Conservation (phyloP, 2,797 vertebrate species). For the Ctenosaura bakeri region DNA sequence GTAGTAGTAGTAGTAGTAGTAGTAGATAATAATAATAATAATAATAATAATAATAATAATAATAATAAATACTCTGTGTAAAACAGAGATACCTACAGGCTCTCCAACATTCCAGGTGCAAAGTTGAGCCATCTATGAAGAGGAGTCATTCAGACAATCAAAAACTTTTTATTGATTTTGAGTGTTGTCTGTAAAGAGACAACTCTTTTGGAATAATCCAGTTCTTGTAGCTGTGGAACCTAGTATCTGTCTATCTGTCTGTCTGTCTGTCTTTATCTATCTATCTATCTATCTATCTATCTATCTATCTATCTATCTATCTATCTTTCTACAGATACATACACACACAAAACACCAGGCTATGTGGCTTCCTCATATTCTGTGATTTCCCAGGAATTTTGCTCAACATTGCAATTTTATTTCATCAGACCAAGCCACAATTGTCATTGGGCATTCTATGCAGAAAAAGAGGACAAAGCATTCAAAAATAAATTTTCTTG, state of each 20-base stretch:
- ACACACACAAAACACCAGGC: too few species aligned
- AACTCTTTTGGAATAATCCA: background rate
- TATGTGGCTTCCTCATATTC: background rate
- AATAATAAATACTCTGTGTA: background rate
- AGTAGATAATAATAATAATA: background rate
- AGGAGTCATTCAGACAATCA: background rate
- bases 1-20: too few species aligned
- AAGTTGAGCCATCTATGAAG: background rate
- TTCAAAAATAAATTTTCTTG: background rate
- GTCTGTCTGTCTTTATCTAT: too few species aligned
- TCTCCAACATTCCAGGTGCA: background rate
- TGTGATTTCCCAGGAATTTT: background rate
- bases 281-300: too few species aligned
- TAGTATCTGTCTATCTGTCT: too few species aligned
- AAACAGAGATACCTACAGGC: background rate
- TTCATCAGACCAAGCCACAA: background rate
- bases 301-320: too few species aligned
- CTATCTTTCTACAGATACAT: too few species aligned
- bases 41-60: too few species aligned
- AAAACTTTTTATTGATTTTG: background rate
- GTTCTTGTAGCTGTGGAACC: background rate
- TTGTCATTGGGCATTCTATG: too few species aligned
- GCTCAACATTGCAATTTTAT: background rate
- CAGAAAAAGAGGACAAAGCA: background rate
- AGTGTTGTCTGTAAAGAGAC: background rate